phyloP scores from a whole-genome alignment of 2,888 invertebrate species.

The Odontomyia ornata region DNA sequence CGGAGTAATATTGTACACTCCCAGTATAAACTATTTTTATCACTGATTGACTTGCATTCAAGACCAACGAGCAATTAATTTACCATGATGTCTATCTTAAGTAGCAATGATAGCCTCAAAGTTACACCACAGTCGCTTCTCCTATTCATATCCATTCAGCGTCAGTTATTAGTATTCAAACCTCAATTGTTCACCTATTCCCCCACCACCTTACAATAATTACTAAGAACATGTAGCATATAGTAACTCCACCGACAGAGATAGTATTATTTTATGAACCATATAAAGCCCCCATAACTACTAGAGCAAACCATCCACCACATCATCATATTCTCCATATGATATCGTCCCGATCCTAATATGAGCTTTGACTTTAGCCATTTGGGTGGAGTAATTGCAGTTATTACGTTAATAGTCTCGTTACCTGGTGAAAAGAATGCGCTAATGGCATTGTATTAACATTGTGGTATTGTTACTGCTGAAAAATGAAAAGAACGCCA shows the following conservation, averaged over 20 bases:
- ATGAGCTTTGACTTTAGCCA: constrained; percentile 39
- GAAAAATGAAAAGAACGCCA: constrained; percentile 10
- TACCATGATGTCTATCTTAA: constrained; percentile 51
- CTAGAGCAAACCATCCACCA: constrained; percentile 16
- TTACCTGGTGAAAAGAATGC: constrained; percentile 43
- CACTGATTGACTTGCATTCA: constrained; percentile 65
- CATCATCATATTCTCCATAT: constrained; percentile 22
- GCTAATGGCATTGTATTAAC: constrained; percentile 36
- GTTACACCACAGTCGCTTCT: constrained; percentile 16
- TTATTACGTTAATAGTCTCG: constrained; percentile 46
- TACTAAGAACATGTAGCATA: background rate
- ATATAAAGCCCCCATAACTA: constrained; percentile 11
- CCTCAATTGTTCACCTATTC: background rate
- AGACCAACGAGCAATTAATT: constrained; percentile 65
- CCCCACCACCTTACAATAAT: constrained; percentile 22
- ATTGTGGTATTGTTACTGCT: constrained; percentile 28
- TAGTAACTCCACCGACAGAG: background rate
- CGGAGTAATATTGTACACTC: no score
- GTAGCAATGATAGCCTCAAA: background rate
- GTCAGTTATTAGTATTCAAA: background rate
- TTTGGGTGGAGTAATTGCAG: constrained; percentile 43
- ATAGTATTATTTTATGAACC: constrained; percentile 2
- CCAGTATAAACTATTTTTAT: no score
- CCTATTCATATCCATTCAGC: background rate
- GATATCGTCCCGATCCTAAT: constrained; percentile 17